phyloP scores from a whole-genome alignment of 2,113 vertebrate genomes.

The Grammomys dolichurus region DNA sequence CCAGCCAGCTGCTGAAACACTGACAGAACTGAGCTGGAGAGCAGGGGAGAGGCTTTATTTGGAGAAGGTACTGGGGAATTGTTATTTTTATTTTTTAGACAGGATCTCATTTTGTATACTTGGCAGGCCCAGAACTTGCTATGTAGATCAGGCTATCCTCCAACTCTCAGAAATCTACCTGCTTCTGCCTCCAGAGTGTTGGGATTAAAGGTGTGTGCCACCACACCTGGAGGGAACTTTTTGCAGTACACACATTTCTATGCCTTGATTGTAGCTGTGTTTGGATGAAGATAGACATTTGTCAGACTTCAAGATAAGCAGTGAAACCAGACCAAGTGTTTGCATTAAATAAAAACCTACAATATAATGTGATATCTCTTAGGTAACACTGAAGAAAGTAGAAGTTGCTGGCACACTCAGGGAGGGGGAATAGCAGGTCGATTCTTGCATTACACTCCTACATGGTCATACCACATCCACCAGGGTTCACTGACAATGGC shows the following conservation, averaged over 20 bases:
- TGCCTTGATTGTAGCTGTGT: background rate
- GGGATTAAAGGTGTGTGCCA: background rate
- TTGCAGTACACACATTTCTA: background rate
- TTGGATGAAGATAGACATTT: background rate
- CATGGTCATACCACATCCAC: fast-evolving
- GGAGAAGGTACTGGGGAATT: background rate
- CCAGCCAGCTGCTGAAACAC: too few relatives aligned
- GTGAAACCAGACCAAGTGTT: background rate
- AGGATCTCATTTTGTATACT: background rate
- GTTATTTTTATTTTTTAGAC: background rate
- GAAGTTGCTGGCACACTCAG: background rate
- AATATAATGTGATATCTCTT: background rate
- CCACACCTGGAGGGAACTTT: background rate
- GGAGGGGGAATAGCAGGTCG: too few relatives aligned
- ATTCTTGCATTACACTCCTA: background rate
- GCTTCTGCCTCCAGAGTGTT: background rate
- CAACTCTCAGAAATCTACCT: background rate
- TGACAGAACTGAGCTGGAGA: background rate
- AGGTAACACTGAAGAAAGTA: background rate
- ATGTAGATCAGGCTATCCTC: background rate
- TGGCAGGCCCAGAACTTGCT: background rate
- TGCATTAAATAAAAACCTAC: background rate
- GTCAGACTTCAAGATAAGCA: background rate
- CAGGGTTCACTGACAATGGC: background rate
- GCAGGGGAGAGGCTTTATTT: background rate